Percentiles rank a stretch among this genome's conserved stretches.
Conservation (phyloP, 1,140 invertebrate genomes). For the Brachionus sp. region DNA sequence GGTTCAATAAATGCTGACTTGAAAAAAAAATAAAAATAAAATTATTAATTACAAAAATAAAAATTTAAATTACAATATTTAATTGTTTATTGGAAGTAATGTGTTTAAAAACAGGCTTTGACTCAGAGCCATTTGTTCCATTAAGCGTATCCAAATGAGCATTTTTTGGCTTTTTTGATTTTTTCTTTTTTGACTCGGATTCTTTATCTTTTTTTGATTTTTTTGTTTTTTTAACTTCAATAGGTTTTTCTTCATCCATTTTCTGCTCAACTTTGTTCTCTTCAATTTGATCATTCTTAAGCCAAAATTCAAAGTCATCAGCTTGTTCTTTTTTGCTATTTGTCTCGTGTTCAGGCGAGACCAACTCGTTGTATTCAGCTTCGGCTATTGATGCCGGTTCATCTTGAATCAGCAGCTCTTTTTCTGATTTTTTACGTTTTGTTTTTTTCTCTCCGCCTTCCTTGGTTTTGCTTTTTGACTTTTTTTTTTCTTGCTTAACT, state of each 20-base stretch:
- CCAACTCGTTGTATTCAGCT: constrained; percentile 18
- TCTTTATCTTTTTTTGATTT: constrained; percentile 42
- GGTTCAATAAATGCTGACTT: background rate
- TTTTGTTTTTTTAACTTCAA: constrained; percentile 28
- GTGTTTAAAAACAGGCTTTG: background rate
- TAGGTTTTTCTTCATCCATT: background rate
- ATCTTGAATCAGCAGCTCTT: background rate
- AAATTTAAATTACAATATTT: constrained; percentile 1
- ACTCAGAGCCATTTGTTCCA: background rate
- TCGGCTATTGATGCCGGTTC: background rate
- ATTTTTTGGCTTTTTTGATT: background rate
- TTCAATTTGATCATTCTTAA: background rate
- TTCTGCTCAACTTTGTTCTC: background rate
- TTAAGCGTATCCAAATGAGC: background rate
- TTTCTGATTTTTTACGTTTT: constrained; percentile 4
- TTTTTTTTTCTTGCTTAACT: constrained; percentile 11
- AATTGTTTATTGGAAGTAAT: constrained; percentile 27
- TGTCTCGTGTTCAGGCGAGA: constrained; percentile 15
- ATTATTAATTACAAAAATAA: background rate
- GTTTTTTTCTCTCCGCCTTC: background rate
- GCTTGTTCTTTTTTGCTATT: background rate
- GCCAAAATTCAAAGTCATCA: constrained; percentile 45
- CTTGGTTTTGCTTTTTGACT: constrained; percentile 22
- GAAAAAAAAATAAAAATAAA: background rate
- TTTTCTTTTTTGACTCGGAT: constrained; percentile 14